Conservation (phyloP, 2,888 invertebrate species). For the Melipona bicolor region DNA sequence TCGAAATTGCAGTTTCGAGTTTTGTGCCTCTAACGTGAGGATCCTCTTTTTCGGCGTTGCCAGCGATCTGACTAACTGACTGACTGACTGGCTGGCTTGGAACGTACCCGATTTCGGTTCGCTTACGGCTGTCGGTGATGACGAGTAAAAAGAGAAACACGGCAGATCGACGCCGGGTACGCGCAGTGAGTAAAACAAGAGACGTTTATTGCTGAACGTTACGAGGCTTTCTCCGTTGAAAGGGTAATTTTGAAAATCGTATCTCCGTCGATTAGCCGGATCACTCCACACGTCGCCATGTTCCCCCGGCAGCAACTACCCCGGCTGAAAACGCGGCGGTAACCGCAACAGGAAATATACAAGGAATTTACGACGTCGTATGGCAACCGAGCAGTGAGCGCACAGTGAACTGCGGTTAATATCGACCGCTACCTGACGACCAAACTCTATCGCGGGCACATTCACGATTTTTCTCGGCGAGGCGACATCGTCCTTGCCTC, state of each 20-base stretch:
- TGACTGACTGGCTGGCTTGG: too few relatives aligned
- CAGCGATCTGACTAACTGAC: background rate
- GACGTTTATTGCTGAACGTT: slow-evolving; percentile 46
- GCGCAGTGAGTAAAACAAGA: background rate
- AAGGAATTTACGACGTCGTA: slow-evolving; percentile 69
- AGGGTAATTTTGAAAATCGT: slow-evolving; percentile 63
- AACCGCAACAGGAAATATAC: slow-evolving; percentile 72
- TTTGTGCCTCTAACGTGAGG: background rate
- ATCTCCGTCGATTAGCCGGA: slow-evolving; percentile 68
- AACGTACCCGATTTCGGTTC: too few relatives aligned
- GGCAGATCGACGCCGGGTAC: background rate
- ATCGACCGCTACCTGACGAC: slow-evolving; percentile 47
- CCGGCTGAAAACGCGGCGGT: slow-evolving; percentile 59
- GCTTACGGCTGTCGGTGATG: too few relatives aligned
- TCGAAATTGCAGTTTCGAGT: background rate
- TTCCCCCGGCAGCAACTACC: slow-evolving; percentile 57
- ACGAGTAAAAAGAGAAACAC: background rate
- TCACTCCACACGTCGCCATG: slow-evolving; percentile 66
- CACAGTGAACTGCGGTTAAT: slow-evolving; percentile 64
- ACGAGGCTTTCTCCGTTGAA: slow-evolving; percentile 58
- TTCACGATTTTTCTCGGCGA: background rate
- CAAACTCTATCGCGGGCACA: slow-evolving; percentile 13
- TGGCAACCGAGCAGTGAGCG: slow-evolving; percentile 59
- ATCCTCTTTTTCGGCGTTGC: background rate
- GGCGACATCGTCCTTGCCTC: too few relatives aligned